Evolutionary conservation across 35 echinoderm and acorn worm genomes (phyloP).

Genomic region (Strongylocentrotus purpuratus): DNA sequence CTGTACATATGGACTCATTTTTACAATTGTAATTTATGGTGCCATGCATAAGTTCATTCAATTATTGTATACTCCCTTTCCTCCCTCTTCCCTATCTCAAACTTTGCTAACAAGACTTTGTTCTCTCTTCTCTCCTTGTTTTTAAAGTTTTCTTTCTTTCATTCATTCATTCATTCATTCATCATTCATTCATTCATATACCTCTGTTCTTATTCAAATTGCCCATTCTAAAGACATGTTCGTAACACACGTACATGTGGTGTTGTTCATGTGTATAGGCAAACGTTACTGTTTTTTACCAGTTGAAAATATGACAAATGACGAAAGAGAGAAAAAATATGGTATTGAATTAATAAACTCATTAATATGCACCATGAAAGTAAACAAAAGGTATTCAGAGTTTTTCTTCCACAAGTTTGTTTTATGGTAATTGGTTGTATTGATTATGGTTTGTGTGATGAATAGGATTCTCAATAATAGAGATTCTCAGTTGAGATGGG

Average conservation of each 20-base stretch:
- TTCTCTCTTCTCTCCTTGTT: not conserved
- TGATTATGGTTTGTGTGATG: not conserved
- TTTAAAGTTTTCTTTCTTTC: not conserved
- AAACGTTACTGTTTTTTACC: constrained; percentile 52
- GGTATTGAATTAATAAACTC: constrained; percentile 58
- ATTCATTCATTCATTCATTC: not conserved
- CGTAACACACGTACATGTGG: constrained; percentile 25
- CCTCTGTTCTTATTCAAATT: constrained; percentile 38
- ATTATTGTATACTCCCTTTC: constrained; percentile 45
- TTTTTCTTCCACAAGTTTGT: not conserved
- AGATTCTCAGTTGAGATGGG: not conserved
- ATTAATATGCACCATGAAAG: constrained; percentile 53
- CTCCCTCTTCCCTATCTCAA: not conserved
- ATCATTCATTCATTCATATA: constrained; percentile 29
- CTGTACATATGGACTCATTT: constrained; percentile 85
- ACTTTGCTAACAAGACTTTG: constrained; percentile 38
- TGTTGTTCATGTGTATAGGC: constrained; percentile 49
- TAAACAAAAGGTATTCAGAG: not conserved
- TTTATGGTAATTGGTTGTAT: not conserved
- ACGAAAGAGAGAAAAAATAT: constrained; percentile 50
- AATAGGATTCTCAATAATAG: no score
- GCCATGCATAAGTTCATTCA: constrained; percentile 61
- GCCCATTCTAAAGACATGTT: constrained; percentile 44
- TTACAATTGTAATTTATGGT: constrained; percentile 87
- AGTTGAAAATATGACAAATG: constrained; percentile 50